phyloP scores from a whole-genome alignment of 2,888 invertebrate species.

The Melinopterus prodromus region DNA sequence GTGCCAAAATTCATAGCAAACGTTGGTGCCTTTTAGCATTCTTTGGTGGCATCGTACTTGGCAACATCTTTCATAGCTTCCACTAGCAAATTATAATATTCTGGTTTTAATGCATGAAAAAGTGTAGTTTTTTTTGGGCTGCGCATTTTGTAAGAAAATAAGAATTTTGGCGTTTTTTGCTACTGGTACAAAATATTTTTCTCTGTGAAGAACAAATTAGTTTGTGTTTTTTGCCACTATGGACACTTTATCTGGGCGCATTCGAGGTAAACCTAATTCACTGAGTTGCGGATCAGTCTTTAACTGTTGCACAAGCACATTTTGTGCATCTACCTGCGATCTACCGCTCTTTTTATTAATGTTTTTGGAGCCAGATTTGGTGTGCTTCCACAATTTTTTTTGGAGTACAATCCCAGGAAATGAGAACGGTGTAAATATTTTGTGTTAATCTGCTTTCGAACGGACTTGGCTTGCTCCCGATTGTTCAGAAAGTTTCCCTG shows the following conservation, averaged over 20 bases:
- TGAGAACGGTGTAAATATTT: conserved; percentile 11
- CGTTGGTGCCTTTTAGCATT: conserved; percentile 41
- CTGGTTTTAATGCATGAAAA: conserved; percentile 32
- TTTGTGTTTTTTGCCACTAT: no score
- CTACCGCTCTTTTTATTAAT: no score
- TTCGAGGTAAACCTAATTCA: conserved; percentile 35
- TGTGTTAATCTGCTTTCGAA: conserved; percentile 19
- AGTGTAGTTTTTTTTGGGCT: conserved; percentile 32
- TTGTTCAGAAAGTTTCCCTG: conserved; percentile 29
- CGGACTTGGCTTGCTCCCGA: neutral
- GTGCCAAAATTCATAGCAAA: conserved; percentile 47
- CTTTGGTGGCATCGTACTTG: conserved; percentile 31
- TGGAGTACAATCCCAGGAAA: conserved; percentile 28
- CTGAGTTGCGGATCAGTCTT: conserved; percentile 31
- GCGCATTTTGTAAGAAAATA: conserved; percentile 36
- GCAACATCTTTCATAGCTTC: conserved; percentile 36
- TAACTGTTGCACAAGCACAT: conserved; percentile 22
- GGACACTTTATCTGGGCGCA: conserved; percentile 37
- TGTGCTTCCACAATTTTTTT: conserved; percentile 20
- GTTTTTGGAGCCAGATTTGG: neutral
- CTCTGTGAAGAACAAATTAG: no score
- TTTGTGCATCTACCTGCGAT: conserved; percentile 23
- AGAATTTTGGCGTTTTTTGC: conserved; percentile 41
- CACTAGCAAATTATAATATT: conserved; percentile 38
- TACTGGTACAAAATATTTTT: conserved; percentile 38